A percentile compares a stretch with the other conserved stretches of the same genome.
Conservation (phyloP, 2,888 invertebrate species). For the Watsonalla binaria region DNA sequence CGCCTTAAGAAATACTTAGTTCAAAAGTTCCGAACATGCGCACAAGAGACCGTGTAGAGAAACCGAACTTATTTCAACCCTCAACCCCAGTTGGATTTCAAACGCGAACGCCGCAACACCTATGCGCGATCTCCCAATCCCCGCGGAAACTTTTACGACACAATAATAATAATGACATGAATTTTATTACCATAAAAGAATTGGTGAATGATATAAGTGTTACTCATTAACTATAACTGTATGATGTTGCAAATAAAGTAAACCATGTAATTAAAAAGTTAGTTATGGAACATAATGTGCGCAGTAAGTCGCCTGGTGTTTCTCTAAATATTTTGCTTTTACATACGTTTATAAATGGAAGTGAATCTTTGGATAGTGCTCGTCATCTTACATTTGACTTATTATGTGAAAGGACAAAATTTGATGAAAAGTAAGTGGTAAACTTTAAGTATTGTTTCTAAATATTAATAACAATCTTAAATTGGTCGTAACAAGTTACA, state of each 20-base stretch:
- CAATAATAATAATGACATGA: not conserved
- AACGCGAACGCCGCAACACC: constrained; percentile 32
- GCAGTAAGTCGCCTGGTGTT: constrained; percentile 31
- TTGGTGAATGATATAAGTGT: constrained; percentile 11
- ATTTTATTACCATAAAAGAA: not conserved
- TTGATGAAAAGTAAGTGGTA: constrained; percentile 51
- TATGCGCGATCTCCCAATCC: constrained; percentile 14
- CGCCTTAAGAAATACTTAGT: constrained; percentile 9
- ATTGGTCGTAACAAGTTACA: no score
- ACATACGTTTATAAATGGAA: constrained; percentile 66
- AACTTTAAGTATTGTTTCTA: no score
- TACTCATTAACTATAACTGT: constrained; percentile 3
- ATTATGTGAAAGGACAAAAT: constrained; percentile 45
- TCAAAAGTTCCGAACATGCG: constrained; percentile 56
- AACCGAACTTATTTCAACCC: constrained; percentile 46
- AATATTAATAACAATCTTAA: no score
- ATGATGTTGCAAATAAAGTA: constrained; percentile 4
- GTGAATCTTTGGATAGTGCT: constrained; percentile 61
- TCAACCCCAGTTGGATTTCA: constrained; percentile 40
- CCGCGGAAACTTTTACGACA: constrained; percentile 46
- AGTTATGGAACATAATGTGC: constrained; percentile 68
- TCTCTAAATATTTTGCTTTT: constrained; percentile 43
- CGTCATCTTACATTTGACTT: constrained; percentile 45
- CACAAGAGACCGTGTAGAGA: constrained; percentile 22
- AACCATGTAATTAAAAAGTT: constrained; percentile 18